Evolutionary conservation across 2,888 invertebrate species (phyloP), one percentile per base, ranked within the genome.

Genomic region (Aethes cnicana): DNA sequence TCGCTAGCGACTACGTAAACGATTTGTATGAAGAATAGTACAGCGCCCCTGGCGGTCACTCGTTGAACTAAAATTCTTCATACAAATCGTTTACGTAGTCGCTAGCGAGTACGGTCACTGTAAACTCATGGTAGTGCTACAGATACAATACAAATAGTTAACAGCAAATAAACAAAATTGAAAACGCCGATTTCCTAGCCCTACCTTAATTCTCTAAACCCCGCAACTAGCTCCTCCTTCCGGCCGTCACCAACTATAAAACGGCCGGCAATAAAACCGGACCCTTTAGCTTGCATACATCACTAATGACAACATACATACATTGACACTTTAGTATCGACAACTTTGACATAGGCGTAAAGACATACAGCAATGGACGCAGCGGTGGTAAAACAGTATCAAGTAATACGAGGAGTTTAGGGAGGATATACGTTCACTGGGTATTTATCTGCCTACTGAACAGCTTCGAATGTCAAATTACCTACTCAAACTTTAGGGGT

Each of bases 221-320:
- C 80, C 73, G 77, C 83, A 79, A 77, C 75, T 77, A 79, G 75
- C 69, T 78, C 72, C 72, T 66, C 64, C 59, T 59, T 58, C 74
- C 68, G 75, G 74, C 74, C 75, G 76, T 82, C 73, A 73, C 66
- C 68, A 75, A 79, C 85, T 81, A 85, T 87, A 87, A 84, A 84
- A 81, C 72, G 61, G 68, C 46, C 74, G 77, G 74, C 75, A 78
- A 78, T 82, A 83, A 84, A 84, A 81, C 73, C 68, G 66, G 67
- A 63, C 79, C 80, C 75, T 76, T 76, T 67, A 70, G 66, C 72
- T 72, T 79, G 81, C 84, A 85, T 85, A 82, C 84, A 84, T 84
- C 78, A 76, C 84, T 84, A 84, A 85, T 84, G 81, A 84, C 66
- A 61, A 68, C 56, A 30, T 8, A n/a, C 28, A 16, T 30, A 49